A percentile compares a stretch with the other conserved stretches of the same genome.
These are phyloP conservation scores for Cyclophora albipunctata DNA, from an alignment of 2,888 invertebrate genomes.

Conservation along the genomic window DNA sequence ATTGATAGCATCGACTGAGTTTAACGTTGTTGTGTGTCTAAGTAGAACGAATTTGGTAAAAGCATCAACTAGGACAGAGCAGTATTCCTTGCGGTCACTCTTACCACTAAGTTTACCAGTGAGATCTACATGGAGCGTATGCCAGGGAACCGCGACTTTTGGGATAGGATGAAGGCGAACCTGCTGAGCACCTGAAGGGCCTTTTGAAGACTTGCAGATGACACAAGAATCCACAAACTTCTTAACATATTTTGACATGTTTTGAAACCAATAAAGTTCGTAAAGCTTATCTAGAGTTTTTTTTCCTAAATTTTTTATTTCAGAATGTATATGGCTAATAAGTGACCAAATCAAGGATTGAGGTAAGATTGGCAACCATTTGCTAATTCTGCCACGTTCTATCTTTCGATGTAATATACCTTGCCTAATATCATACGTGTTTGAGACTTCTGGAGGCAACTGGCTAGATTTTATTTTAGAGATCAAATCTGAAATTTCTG, in stretches of 20 bases:
- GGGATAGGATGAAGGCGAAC: constrained; percentile 31
- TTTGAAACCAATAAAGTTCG: constrained; percentile 28
- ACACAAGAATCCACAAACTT: constrained; percentile 33
- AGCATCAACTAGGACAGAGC: constrained; percentile 11
- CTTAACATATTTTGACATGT: constrained; percentile 26
- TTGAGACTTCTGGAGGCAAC: too few relatives aligned
- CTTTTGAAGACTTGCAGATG: constrained; percentile 30
- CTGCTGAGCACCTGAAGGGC: constrained; percentile 23
- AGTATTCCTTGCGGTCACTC: constrained; percentile 11
- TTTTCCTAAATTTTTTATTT: constrained; percentile 22
- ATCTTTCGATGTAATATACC: too few relatives aligned
- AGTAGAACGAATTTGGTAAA: constrained; percentile 7
- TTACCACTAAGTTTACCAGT: constrained; percentile 3
- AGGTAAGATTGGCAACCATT: constrained; percentile 22
- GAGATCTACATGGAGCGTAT: constrained; percentile 9
- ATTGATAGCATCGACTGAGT: constrained; percentile 6
- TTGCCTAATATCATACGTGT: too few relatives aligned
- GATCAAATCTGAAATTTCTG: constrained; percentile 1
- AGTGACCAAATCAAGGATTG: constrained; percentile 24
- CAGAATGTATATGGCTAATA: constrained; percentile 23
- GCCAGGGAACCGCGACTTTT: constrained; percentile 12
- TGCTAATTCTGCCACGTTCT: constrained; percentile 6
- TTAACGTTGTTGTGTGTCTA: constrained; percentile 6
- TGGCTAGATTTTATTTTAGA: too few relatives aligned
- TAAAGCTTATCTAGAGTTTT: constrained; percentile 25